A percentile compares a stretch with the other conserved stretches of the same genome.
Evolutionary conservation across 1,140 invertebrate genomes (phyloP).

Genomic region (Drosophila dunni): DNA sequence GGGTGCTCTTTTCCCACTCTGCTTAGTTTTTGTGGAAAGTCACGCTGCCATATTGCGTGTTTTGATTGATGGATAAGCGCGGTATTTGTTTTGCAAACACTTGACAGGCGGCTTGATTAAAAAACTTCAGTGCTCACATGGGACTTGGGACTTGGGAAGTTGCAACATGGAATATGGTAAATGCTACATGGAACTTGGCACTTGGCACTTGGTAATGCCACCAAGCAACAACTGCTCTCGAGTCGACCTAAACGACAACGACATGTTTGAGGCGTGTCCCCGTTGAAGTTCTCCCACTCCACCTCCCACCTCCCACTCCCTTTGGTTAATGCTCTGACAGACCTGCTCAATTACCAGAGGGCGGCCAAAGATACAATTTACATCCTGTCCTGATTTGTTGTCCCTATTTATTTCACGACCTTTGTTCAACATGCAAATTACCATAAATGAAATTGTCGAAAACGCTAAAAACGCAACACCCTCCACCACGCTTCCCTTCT

Average conservation of each 20-base stretch:
- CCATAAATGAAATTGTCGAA: conserved; percentile 72
- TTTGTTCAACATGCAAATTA: conserved; percentile 75
- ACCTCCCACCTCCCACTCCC: background rate
- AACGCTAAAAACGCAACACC: conserved; percentile 13
- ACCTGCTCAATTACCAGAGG: conserved; percentile 67
- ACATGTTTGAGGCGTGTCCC: conserved; percentile 71
- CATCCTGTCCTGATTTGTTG: conserved; percentile 74
- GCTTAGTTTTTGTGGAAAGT: conserved; percentile 72
- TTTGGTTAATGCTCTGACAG: conserved; percentile 10
- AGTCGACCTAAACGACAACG: conserved; percentile 38
- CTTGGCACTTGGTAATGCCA: conserved; percentile 6
- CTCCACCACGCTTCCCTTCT: background rate
- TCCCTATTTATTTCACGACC: conserved; percentile 74
- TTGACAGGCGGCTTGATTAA: conserved; percentile 84
- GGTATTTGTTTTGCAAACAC: conserved; percentile 83
- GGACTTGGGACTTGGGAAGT: conserved; percentile 50
- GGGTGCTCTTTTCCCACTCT: conserved; percentile 15
- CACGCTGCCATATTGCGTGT: conserved; percentile 82
- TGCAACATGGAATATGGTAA: conserved; percentile 10
- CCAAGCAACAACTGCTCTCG: conserved; percentile 1
- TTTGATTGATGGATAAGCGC: conserved; percentile 84
- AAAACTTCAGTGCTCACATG: conserved; percentile 84
- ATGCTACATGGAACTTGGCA: conserved; percentile 79
- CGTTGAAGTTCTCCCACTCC: conserved; percentile 6
- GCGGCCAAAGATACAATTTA: conserved; percentile 60